phyloP scores from a whole-genome alignment of 2,888 invertebrate genomes.

The Ptycholaimellus sp. region DNA sequence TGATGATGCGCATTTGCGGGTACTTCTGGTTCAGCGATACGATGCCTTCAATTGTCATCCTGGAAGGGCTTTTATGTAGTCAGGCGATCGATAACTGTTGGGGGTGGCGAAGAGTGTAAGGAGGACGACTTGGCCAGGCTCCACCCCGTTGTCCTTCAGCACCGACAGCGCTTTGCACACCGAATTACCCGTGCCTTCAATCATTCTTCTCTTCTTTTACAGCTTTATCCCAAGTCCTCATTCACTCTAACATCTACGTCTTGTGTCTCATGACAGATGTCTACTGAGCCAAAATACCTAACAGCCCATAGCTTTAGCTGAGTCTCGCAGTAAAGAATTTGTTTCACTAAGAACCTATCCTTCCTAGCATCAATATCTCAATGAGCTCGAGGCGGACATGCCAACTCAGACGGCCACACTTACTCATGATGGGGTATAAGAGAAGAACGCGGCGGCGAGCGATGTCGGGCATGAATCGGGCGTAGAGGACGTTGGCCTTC shows the following conservation, averaged over 20 bases:
- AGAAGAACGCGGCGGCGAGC: conserved; percentile 58
- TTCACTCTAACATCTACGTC: neutral
- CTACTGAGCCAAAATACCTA: no score
- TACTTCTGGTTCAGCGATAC: conserved; percentile 22
- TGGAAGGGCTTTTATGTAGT: neutral
- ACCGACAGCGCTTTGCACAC: conserved; percentile 78
- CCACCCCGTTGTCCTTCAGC: conserved; percentile 70
- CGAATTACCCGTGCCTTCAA: conserved; percentile 63
- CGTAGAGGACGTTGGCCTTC: conserved; percentile 78
- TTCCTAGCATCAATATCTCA: neutral
- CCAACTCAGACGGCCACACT: conserved; percentile 17
- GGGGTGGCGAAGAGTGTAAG: conserved; percentile 93
- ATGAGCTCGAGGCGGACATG: neutral
- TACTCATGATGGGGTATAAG: conserved; percentile 96
- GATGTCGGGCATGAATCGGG: conserved; percentile 88
- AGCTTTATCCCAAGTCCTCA: no score
- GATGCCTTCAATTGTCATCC: conserved; percentile 20
- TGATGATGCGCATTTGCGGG: conserved; percentile 57
- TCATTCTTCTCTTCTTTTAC: no score
- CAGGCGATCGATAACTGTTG: conserved; percentile 22
- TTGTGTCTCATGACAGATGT: no score
- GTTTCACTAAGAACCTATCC: no score
- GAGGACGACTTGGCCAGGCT: conserved; percentile 77
- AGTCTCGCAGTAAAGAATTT: no score
- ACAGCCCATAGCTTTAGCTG: no score